Base-by-base conservation (phyloP, 2,888 invertebrate genomes). In the Lycophotia porphyrea region DNA sequence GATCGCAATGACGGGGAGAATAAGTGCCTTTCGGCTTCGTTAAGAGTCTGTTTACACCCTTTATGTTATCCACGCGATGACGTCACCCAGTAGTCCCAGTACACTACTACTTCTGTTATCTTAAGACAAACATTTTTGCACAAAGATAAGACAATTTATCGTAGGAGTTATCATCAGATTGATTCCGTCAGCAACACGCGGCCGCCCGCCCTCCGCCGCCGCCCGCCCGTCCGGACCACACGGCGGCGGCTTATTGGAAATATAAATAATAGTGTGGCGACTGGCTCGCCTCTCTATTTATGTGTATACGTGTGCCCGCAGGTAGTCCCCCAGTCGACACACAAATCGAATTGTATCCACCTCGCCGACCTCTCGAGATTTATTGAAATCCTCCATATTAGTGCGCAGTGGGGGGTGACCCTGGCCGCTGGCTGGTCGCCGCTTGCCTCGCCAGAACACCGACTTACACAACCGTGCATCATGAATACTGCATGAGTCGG, bases 401-500 rank as follows among this genome's bases (percentile, higher is more conserved):
- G 79, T 36, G 44, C 55, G 52, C 11, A 11, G 55, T 9, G 52
- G 42, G 67, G 24, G 60, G 18, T 36, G 61, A 44, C 61, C 72
- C 80, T n/a, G 8, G 73, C 52, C 44, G 27, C 24, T 31, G 1
- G 52, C 66, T 52, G 47, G 42, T 27, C 13, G n/a, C 34, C 34
- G 13, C 27, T 21, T 15, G 27, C 18, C 8, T 18, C 15, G 11
- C 13, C 2, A 21, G 31, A 31, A 55, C 58, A 67, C 65, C 55
- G 18, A 68, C 74, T 66, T 65, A 74, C 18, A 47, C 64, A 55
- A 58, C 47, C 60, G 61, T 52, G 27, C 69, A 36, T 31, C 52
- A 80, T 86, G 74, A 84, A 86, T 80, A 71, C 55, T 76, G 71
- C 27, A 84, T 79, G 75, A 76, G 27, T n/a, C 44, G 21, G 34